Percentiles rank a stretch among this genome's conserved stretches.
Conservation (phyloP, 2,113 vertebrate species). For the Sinocyclocheilus anophthalmus region DNA sequence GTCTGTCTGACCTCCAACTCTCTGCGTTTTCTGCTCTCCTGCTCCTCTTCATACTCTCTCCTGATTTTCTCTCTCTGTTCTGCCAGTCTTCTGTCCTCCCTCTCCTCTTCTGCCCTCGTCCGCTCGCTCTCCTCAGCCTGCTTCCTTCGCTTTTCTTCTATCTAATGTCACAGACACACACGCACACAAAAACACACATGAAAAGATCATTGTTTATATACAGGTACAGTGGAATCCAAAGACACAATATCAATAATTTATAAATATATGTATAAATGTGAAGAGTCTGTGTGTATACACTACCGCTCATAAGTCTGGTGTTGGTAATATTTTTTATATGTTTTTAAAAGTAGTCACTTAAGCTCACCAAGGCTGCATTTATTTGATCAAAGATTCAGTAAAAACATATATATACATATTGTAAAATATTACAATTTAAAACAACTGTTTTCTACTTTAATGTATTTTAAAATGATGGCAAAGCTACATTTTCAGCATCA, state of each 20-base stretch:
- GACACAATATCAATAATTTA: not conserved
- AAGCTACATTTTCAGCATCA: not conserved
- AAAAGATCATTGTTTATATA: not conserved
- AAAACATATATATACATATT: not conserved
- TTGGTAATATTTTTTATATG: not conserved
- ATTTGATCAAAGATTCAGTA: not conserved
- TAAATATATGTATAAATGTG: not conserved
- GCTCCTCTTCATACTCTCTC: slow-evolving; percentile 87
- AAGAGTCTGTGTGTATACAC: not conserved
- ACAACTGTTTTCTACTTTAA: not conserved
- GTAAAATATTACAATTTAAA: not conserved
- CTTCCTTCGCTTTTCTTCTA: slow-evolving; percentile 87
- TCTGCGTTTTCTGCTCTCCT: slow-evolving; percentile 81
- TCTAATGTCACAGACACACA: slow-evolving; percentile 64
- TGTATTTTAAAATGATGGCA: not conserved
- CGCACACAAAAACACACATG: not conserved
- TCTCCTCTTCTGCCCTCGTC: slow-evolving; percentile 82
- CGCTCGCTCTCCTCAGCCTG: slow-evolving; percentile 84
- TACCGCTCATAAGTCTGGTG: not conserved
- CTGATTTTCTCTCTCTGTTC: slow-evolving; percentile 79
- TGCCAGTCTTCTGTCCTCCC: slow-evolving; percentile 26
- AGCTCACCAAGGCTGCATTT: not conserved
- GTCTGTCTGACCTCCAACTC: slow-evolving; percentile 80
- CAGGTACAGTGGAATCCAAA: not conserved
- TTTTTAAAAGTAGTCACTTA: not conserved